Conservation (phyloP, 2,113 vertebrate genomes). For the Nannobrachium achirus region DNA sequence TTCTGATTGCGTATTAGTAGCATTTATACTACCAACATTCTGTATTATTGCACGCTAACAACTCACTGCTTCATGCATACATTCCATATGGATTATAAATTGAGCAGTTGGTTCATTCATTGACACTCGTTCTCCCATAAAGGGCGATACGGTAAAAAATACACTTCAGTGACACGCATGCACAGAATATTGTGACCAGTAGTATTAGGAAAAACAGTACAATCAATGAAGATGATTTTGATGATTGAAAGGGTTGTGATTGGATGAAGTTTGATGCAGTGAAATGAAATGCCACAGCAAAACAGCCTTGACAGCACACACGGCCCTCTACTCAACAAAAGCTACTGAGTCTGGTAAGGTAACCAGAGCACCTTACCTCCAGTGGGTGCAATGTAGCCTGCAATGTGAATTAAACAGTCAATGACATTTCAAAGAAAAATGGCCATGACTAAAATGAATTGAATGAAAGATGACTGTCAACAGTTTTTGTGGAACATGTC, state of each 20-base stretch:
- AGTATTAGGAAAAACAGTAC: slow-evolving; percentile 28
- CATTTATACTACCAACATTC: neutral
- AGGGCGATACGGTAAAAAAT: neutral
- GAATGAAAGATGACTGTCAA: slow-evolving; percentile 24
- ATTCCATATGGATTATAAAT: neutral
- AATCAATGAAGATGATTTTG: slow-evolving; percentile 25
- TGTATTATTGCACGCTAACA: neutral
- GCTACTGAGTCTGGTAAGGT: slow-evolving; percentile 6
- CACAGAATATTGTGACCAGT: slow-evolving; percentile 22
- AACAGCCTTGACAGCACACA: slow-evolving; percentile 30
- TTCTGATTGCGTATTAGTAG: neutral
- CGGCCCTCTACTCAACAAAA: slow-evolving; percentile 43
- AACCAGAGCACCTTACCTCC: slow-evolving; percentile 67
- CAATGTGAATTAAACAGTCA: slow-evolving; percentile 73
- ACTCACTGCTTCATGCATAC: neutral
- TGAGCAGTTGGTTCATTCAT: neutral
- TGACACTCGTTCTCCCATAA: slow-evolving; percentile 10
- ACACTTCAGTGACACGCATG: slow-evolving; percentile 36
- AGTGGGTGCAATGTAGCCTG: slow-evolving; percentile 66
- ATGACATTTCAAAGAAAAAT: slow-evolving; percentile 33
- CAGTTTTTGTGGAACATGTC: slow-evolving; percentile 11
- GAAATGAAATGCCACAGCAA: slow-evolving; percentile 25
- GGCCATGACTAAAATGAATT: slow-evolving; percentile 7
- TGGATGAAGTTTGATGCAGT: neutral
- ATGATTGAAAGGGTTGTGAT: slow-evolving; percentile 21